Conservation (phyloP, 2,888 invertebrate species). For the Catocala sponsa region DNA sequence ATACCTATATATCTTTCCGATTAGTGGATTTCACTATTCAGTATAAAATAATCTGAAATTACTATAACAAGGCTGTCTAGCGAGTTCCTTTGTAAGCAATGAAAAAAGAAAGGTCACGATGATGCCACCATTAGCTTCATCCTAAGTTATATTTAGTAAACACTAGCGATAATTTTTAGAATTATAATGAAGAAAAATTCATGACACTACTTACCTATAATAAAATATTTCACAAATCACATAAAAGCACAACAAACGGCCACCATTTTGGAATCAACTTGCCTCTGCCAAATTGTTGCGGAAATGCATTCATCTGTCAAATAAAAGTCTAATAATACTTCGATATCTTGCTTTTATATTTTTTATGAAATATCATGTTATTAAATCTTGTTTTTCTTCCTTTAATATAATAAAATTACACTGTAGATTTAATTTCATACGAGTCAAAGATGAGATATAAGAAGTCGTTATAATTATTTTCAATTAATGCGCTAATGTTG, state of each 20-base stretch:
- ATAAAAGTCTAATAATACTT: conserved; percentile 17
- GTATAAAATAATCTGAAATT: conserved; percentile 31
- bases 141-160: background rate
- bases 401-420: background rate
- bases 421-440: too few species aligned
- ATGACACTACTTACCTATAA: conserved; percentile 55
- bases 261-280: conserved; percentile 86
- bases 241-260: conserved; percentile 87
- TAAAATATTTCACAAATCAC: conserved; percentile 68
- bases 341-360: background rate
- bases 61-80: conserved; percentile 47
- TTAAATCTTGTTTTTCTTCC: background rate
- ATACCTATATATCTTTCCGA: background rate
- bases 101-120: conserved; percentile 52
- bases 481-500: conserved; percentile 52
- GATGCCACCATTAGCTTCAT: conserved; percentile 13
- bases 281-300: conserved; percentile 66
- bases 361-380: background rate
- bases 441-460: background rate
- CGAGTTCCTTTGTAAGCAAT: conserved; percentile 67
- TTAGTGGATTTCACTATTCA: conserved; percentile 2
- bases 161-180: background rate
- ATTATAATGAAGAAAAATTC: conserved; percentile 1
- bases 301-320: conserved; percentile 60
- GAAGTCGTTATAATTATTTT: background rate